A percentile compares a stretch with the other conserved stretches of the same genome.
These are phyloP conservation scores for Drepana arcuata DNA, from an alignment of 1,140 invertebrate genomes.

Conservation along the genomic window DNA sequence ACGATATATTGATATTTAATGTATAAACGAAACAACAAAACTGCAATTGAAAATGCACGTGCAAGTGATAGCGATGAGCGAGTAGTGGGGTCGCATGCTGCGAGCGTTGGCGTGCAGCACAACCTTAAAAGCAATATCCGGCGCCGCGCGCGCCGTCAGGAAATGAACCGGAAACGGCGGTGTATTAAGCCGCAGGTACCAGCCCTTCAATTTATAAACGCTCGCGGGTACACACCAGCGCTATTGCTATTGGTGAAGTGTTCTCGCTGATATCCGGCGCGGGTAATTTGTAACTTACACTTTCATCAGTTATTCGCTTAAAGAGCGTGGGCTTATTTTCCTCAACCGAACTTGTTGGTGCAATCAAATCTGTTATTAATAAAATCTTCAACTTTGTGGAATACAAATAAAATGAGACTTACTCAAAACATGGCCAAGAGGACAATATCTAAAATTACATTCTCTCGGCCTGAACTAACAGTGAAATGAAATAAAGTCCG, in stretches of 20 bases:
- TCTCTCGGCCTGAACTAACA: constrained; percentile 66
- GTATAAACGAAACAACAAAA: no score
- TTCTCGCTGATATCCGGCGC: constrained; percentile 39
- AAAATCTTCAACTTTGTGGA: constrained; percentile 12
- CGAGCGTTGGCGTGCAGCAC: constrained; percentile 53
- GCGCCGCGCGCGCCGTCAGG: constrained; percentile 61
- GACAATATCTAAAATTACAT: constrained; percentile 63
- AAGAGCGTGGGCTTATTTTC: no score
- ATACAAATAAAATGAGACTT: constrained; percentile 23
- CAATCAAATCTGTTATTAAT: no score
- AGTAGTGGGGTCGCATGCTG: constrained; percentile 7
- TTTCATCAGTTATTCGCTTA: neutral
- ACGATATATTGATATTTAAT: no score
- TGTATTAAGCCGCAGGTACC: constrained; percentile 72
- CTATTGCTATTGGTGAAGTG: constrained; percentile 26
- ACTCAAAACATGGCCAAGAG: constrained; percentile 35
- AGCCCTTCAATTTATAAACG: constrained; percentile 71
- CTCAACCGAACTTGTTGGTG: no score
- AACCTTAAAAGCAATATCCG: constrained; percentile 74
- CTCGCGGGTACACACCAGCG: constrained; percentile 47
- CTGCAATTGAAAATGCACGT: neutral
- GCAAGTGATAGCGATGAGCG: constrained; percentile 4
- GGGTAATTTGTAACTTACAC: constrained; percentile 56
- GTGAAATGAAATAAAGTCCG: constrained; percentile 69
- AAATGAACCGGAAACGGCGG: constrained; percentile 73